These are phyloP conservation scores for Euplagia quadripunctaria DNA, from an alignment of 2,888 invertebrate species.

Conservation along the genomic window DNA sequence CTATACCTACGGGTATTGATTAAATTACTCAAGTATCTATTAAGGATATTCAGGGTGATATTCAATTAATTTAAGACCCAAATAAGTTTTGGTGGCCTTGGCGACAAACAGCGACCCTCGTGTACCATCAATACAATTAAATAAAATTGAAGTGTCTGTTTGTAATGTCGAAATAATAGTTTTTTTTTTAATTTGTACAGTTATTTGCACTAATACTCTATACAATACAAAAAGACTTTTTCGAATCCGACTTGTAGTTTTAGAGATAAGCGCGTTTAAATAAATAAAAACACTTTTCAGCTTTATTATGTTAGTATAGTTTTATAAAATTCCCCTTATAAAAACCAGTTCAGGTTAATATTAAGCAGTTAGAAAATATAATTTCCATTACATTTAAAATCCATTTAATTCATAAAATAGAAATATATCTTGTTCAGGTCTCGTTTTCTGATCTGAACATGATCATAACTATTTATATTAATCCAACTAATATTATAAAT, in stretches of 20 bases:
- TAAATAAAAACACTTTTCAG: too few species aligned
- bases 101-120: not conserved
- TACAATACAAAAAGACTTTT: too few species aligned
- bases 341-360: not conserved
- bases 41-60: not conserved
- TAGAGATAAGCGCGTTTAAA: too few species aligned
- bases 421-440: not conserved
- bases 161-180: too few species aligned
- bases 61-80: not conserved
- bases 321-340: too few species aligned
- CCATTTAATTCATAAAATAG: not conserved
- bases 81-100: not conserved
- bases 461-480: not conserved
- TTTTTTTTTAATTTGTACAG: too few species aligned
- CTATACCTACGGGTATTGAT: conserved; percentile 36
- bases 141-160: too few species aligned
- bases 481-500: too few species aligned
- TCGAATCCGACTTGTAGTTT: too few species aligned
- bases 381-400: not conserved
- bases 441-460: not conserved
- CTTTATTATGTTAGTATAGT: too few species aligned
- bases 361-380: not conserved
- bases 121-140: not conserved
- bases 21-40: conserved; percentile 36
- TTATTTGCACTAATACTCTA: too few species aligned